Evolutionary conservation across 2,797 vertebrate genomes (phyloP).

Genomic region (Hoplostethus mediterraneus): DNA sequence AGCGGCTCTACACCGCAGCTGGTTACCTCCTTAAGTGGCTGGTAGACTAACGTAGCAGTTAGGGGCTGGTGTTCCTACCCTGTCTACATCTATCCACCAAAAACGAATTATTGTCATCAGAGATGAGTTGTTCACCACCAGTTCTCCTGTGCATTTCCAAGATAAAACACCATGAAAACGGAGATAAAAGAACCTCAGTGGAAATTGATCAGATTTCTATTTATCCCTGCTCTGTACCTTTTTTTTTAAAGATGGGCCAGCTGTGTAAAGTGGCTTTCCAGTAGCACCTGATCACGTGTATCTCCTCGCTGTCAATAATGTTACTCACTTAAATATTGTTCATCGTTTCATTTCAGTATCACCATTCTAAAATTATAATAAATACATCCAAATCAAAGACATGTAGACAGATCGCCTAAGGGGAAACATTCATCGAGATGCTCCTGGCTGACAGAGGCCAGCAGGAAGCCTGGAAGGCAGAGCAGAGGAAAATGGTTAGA

Average conservation of each 20-base stretch:
- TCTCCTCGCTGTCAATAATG: slow-evolving; percentile 26
- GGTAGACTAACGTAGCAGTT: too few species aligned
- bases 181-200: slow-evolving; percentile 16
- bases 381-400: slow-evolving; percentile 67
- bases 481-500: slow-evolving; percentile 49
- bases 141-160: slow-evolving; percentile 1
- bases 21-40: neutral
- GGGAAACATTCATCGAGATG: slow-evolving; percentile 67
- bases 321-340: slow-evolving; percentile 34
- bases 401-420: slow-evolving; percentile 37
- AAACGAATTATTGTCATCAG: too few species aligned
- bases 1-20: neutral
- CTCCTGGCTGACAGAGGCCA: slow-evolving; percentile 37
- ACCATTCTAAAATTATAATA: slow-evolving; percentile 57
- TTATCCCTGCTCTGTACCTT: neutral
- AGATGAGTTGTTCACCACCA: too few species aligned
- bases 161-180: neutral
- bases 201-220: neutral
- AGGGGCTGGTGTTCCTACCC: neutral
- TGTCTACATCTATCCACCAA: too few species aligned
- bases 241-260: neutral
- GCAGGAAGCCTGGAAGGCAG: slow-evolving; percentile 65
- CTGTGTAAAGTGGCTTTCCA: slow-evolving; percentile 18
- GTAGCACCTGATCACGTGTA: slow-evolving; percentile 44
- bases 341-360: slow-evolving; percentile 33